A percentile compares a stretch with the other conserved stretches of the same genome.
Evolutionary conservation across 2,113 vertebrate species (phyloP).

Genomic region (Tychaedon coryphoeus): DNA sequence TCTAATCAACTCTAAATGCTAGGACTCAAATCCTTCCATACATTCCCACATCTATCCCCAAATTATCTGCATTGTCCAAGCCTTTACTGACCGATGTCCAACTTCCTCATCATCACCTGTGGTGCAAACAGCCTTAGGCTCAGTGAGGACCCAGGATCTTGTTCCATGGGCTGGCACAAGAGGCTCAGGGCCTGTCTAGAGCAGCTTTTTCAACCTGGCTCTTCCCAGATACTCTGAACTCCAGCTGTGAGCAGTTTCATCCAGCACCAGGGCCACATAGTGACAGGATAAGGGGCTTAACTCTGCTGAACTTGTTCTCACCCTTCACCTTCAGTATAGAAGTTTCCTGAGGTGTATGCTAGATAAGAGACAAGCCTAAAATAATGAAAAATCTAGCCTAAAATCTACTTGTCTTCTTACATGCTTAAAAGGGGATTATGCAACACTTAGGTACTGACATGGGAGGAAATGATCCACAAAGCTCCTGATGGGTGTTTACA

Average conservation of each 20-base stretch:
- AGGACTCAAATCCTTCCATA: background rate
- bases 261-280: background rate
- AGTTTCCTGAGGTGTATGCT: background rate
- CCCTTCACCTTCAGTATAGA: background rate
- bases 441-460: background rate
- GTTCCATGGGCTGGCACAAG: accelerated
- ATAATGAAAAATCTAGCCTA: background rate
- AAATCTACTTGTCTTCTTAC: background rate
- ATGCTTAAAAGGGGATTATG: background rate
- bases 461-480: background rate
- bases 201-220: background rate
- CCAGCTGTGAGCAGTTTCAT: background rate
- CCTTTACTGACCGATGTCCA: background rate
- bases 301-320: background rate
- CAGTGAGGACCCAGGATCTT: background rate
- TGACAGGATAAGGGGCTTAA: background rate
- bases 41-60: too few relatives aligned
- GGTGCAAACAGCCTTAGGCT: background rate
- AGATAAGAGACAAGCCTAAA: background rate
- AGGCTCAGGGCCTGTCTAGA: background rate
- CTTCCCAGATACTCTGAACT: background rate
- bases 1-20: background rate
- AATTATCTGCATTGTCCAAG: background rate
- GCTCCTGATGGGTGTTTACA: background rate
- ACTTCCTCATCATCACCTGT: background rate